Base-by-base conservation (phyloP, 1,140 invertebrate genomes). In the Ips nitidus region DNA sequence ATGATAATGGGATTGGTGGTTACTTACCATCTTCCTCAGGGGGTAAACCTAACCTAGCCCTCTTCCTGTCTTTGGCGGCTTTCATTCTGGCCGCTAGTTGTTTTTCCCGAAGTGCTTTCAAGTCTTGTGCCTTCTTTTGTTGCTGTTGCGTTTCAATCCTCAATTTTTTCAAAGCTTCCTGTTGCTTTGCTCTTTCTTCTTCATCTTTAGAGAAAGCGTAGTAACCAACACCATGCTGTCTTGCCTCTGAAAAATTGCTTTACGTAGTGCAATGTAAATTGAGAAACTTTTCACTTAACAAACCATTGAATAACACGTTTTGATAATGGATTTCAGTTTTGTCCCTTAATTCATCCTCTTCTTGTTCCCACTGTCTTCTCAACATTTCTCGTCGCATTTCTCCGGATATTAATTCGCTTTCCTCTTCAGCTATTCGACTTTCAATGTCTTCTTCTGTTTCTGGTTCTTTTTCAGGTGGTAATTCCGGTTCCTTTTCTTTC, bases 181-280 rank as follows among this genome's bases (percentile, higher is more conserved):
- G 92, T 77, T 97, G 92, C 66, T 87, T 85, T 1, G 82, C 79
- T 72, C 94, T 87, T 75, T 90, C 84, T 3, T 86, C 83, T 74
- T 94, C 92, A 74, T 96, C 92, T 53, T 88, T 90, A 4, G 93
- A 93, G 80, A 98, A 96, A 6, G 88, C 85, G 81, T 90, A 97
- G 79, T 94, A 97, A 36, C 91, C 91, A 7, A 94, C 92, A 76
- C 94, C 95, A 79, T 97, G 94, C 1, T 87, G 84, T 70, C 94
- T 84, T 0, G 94, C 91, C 86, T 97, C 90, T 91, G 80, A 74
- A 73, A 74, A 71, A 74, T 70, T 37, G 22, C 22, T 22, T 22
- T 22, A 22, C 41, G 2, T 22, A 64, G 2, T 56, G 1, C 6
- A 53, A 71, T 52, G 60, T n/a, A 37, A 63, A 36, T 41, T 41